Base-by-base conservation (phyloP, 2,113 vertebrate species). In the Menura novaehollandiae region DNA sequence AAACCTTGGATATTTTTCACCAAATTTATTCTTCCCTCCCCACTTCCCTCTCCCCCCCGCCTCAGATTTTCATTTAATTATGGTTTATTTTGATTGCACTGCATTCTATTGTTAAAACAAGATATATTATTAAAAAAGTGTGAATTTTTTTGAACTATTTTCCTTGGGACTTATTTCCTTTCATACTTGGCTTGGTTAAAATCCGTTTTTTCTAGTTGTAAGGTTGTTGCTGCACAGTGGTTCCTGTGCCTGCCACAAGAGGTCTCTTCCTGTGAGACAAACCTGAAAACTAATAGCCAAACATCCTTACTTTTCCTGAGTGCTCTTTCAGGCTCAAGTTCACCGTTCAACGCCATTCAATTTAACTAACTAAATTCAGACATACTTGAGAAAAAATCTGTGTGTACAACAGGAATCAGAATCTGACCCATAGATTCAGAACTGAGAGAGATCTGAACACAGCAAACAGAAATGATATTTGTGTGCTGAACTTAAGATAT, bases 1-100 rank as follows among this genome's bases (percentile, higher is more conserved):
- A 96, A 95, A 77, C 56, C 43, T 87, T 68, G 94, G 72, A 55
- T 56, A 56, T 30, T 46, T 93, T 91, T 27, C 16, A 91, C 27
- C 64, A 96, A 60, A 96, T 94, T 91, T 91, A 5, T 46, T 77
- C 60, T 68, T 27, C 43, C 8, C 33, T 21, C 4, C 9, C 23
- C 39, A 8, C 5, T n/a, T 13, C 12, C 12, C 19, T 24, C 23
- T 11, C 27, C 8, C 6, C 1, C 28, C 51, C 4, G 4, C 11
- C 30, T 7, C 11, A n/a, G 13, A 41, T 55, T 79, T 86, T 46
- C 78, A 46, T 8, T 32, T 51, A 56, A 26, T 47, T 77, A 44
- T 63, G 43, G 24, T 63, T 79, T 73, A 37, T 79, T 93, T 93
- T 47, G 15, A 69, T 41, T 81, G 21, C 22, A 76, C 1, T 41